These are phyloP conservation scores for Teinopalpus imperialis DNA, from an alignment of 2,888 invertebrate species.

Conservation along the genomic window DNA sequence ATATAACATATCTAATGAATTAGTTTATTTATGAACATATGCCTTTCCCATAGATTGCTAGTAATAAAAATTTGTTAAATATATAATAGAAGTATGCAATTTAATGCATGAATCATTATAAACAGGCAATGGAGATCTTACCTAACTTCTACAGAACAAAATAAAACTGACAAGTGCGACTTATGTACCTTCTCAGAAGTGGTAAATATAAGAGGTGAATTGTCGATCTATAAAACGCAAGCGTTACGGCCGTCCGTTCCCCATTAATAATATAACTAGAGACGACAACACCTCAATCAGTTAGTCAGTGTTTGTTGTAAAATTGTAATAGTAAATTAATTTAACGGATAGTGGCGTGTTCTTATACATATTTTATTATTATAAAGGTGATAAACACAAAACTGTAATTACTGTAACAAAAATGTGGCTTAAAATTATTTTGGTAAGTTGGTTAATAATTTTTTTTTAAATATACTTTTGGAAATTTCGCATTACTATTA, in stretches of 20 bases:
- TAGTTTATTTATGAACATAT: too few species aligned
- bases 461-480: neutral
- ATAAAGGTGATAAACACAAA: too few species aligned
- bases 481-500: neutral
- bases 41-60: too few species aligned
- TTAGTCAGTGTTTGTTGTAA: conserved; percentile 1
- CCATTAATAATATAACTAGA: conserved; percentile 56
- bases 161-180: conserved; percentile 47
- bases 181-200: conserved; percentile 59
- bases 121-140: conserved; percentile 52
- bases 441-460: conserved; percentile 15
- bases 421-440: conserved; percentile 13
- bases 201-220: conserved; percentile 45
- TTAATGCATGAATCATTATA: conserved; percentile 47
- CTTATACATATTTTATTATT: too few species aligned
- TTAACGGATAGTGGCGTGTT: conserved; percentile 6
- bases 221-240: conserved; percentile 67
- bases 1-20: too few species aligned
- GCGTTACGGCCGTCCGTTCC: conserved; percentile 53
- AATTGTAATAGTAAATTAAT: neutral
- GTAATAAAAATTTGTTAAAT: too few species aligned
- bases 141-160: conserved; percentile 68
- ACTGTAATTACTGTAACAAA: neutral
- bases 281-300: conserved; percentile 9
- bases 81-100: too few species aligned